Base-by-base conservation (phyloP, 2,797 vertebrate genomes). In the Rhinogobio ventralis region DNA sequence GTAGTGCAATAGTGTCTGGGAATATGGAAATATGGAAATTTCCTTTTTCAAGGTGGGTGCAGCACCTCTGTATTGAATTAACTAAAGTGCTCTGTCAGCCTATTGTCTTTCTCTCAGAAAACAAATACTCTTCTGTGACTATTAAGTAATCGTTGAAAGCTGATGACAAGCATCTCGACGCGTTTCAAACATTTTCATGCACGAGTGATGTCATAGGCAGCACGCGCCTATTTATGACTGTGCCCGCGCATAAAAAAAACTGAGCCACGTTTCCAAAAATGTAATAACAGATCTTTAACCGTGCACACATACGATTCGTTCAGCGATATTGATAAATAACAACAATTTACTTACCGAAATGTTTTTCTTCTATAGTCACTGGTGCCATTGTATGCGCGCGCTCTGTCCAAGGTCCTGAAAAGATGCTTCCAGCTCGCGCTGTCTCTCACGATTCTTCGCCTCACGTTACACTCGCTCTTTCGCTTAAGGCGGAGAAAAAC, bases 381-480 rank as follows among this genome's bases (percentile, higher is more conserved):
- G 97, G 98, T 95, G 98, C 97, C 98, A 99, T 98, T 73, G 87
- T 88, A 88, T 30, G 71, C 86, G 88, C 73, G 90, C 89, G 90
- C 60, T 89, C 94, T 96, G 93, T 94, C 96, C 96, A 72, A 92
- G 94, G 96, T 94, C 86, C 96, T 97, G 96, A 95, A 95, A 86
- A 36, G 80, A 68, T 87, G 84, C 85, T 78, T 86, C 39, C 72
- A 74, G 39, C 72, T 86, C 69, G 75, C 55, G 25, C n/a, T 25
- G 51, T 49, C 53, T 23, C 72, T 33, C 39, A 77, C 85, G 57
- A 79, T 55, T 88, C 46, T 46, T 42, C 45, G 62, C 2, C 45
- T 23, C 79, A 45, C 49, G 66, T 42, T 60, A 14, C 23, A 20
- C 14, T 77, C 45, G 73, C 28, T 17, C 11, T 71, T 83, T 87